Evolutionary conservation across 2,888 invertebrate species (phyloP).

Genomic region (Clunio marinus): DNA sequence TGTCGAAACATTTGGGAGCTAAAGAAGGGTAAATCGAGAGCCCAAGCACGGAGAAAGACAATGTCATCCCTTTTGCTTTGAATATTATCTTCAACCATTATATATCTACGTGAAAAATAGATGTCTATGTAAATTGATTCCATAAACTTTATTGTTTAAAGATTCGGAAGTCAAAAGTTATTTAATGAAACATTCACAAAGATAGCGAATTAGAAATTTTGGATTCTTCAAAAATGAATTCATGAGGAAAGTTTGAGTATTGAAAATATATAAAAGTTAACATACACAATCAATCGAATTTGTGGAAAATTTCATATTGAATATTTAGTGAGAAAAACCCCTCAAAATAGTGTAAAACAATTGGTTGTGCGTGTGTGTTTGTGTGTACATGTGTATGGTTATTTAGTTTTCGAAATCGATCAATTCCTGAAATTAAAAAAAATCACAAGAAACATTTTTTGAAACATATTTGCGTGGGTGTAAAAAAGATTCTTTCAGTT

Average conservation of each 20-base stretch:
- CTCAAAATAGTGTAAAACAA: background rate
- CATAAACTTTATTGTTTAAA: background rate
- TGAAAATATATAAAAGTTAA: background rate
- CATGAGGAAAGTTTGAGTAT: too few relatives aligned
- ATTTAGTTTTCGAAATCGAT: conserved; percentile 13
- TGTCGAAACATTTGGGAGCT: background rate
- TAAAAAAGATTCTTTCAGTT: background rate
- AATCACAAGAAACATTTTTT: background rate
- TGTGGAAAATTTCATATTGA: background rate
- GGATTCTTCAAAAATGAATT: too few relatives aligned
- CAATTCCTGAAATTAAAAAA: background rate
- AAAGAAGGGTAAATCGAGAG: background rate
- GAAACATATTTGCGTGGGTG: background rate
- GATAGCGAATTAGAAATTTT: too few relatives aligned
- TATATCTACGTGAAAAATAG: background rate
- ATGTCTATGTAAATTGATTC: conserved; percentile 6
- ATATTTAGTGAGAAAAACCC: too few relatives aligned
- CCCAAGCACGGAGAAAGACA: conserved; percentile 9
- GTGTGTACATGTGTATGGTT: background rate
- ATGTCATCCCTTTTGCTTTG: conserved; percentile 28
- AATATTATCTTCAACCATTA: background rate
- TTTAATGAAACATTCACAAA: too few relatives aligned
- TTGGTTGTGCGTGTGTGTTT: background rate
- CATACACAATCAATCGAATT: conserved; percentile 1
- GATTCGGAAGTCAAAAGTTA: too few relatives aligned